Base-by-base conservation (phyloP, 2,113 vertebrate species). In the Oncorhynchus nerka region DNA sequence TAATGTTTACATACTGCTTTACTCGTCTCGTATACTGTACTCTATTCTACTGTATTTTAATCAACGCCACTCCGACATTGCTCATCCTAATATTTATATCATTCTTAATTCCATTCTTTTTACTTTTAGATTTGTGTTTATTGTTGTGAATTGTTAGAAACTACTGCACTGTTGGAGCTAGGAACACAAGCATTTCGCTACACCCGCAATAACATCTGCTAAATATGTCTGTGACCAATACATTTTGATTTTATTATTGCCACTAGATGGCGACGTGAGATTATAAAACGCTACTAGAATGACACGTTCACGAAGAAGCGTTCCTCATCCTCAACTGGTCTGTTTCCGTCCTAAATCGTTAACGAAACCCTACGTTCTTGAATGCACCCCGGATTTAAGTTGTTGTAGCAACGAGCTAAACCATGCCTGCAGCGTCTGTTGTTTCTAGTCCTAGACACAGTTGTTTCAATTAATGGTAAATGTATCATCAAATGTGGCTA, bases 321-420 rank as follows among this genome's bases (percentile, higher is more conserved):
- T 70, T 49, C 20, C n/a, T 20, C 12, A 32, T 66, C 12, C 65
- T 67, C 24, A 13, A 28, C n/a, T 67, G 8, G 24, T 68, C 8
- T 48, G 20, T 24, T 11, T 22, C 39, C 16, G 39, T 22, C 7
- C 3, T 5, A 3, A 4, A 0, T 34, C 4, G 4, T 55, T 70
- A 2, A 0, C 12, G 1, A 24, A 9, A 4, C 51, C 76, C 79
- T 72, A 15, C 20, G 19, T 68, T 75, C 28, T 16, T 7, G 20
- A 61, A 70, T 2, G 83, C 26, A 89, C 84, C 6, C 19, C 0
- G 0, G 22, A 39, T 61, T 15, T 20, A 49, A 9, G 74, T 89
- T 92, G 91, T 90, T 85, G 88, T 91, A 84, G 91, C 87, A 92
- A 92, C 90, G 32, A 75, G 20, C 32, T 5, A 61, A 5, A 16